Conservation (phyloP, 2,797 vertebrate species). For the Artibeus jamaicensis region DNA sequence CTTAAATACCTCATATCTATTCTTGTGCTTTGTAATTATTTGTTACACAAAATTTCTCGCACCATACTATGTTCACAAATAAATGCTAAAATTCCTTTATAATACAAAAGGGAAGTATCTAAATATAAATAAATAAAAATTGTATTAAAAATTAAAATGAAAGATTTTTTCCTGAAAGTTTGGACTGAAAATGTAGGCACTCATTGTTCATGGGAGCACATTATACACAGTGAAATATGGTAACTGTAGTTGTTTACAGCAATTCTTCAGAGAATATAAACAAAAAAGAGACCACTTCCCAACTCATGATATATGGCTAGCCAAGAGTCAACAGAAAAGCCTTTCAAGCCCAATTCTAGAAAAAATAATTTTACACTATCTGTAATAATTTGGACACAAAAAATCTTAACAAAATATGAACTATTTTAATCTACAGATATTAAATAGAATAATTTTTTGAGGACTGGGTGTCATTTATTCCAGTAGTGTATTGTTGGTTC, state of each 20-base stretch:
- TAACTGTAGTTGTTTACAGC: neutral
- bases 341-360: neutral
- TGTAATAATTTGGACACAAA: neutral
- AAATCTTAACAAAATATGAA: neutral
- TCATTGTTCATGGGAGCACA: too few species aligned
- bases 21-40: too few species aligned
- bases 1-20: too few species aligned
- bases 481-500: neutral
- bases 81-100: too few species aligned
- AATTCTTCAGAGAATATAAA: neutral
- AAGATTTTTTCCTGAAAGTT: too few species aligned
- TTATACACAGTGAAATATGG: too few species aligned
- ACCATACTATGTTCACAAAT: too few species aligned
- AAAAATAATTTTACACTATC: neutral
- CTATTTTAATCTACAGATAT: neutral
- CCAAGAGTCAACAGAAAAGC: neutral
- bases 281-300: neutral
- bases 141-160: too few species aligned
- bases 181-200: too few species aligned
- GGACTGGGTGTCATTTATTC: neutral
- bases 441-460: neutral
- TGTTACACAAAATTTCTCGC: too few species aligned
- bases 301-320: neutral
- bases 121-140: too few species aligned
- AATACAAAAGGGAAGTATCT: too few species aligned